A percentile compares a stretch with the other conserved stretches of the same genome.
phyloP scores from a whole-genome alignment of 2,797 vertebrate species.

The Mus minutoides region DNA sequence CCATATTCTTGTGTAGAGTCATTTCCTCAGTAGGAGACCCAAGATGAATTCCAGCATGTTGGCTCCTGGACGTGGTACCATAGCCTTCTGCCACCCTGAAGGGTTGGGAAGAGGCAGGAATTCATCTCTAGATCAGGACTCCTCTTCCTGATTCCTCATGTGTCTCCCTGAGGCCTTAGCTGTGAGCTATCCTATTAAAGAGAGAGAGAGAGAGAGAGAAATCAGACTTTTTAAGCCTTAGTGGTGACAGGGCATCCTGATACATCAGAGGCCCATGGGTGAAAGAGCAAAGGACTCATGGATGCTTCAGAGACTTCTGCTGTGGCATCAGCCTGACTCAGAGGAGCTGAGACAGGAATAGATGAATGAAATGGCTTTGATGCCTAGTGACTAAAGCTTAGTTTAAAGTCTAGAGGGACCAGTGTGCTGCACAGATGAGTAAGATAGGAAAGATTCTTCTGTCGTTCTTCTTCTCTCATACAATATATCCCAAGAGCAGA shows the following conservation, averaged over 20 bases:
- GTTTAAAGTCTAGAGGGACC: conserved; percentile 31
- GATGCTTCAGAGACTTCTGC: conserved; percentile 16
- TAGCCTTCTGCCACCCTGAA: neutral
- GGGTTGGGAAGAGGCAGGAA: neutral
- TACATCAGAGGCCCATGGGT: neutral
- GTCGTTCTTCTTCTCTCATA: neutral
- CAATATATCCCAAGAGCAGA: neutral
- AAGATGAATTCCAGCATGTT: neutral
- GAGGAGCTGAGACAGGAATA: neutral
- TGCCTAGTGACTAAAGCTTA: conserved; percentile 18
- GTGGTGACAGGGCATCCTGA: neutral
- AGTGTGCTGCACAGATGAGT: neutral
- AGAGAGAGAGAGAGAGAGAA: neutral
- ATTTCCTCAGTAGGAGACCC: neutral
- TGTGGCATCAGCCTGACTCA: conserved; percentile 12
- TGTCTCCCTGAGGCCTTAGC: neutral
- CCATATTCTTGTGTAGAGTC: neutral
- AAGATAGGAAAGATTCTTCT: conserved; percentile 24
- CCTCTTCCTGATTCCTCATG: neutral
- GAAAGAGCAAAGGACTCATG: neutral
- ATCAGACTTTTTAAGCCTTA: neutral
- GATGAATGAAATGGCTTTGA: neutral
- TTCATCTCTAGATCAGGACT: neutral
- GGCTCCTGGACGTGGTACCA: neutral
- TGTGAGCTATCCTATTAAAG: neutral